Evolutionary conservation across 2,797 vertebrate genomes (phyloP).

Genomic region (Poecilia wingei): DNA sequence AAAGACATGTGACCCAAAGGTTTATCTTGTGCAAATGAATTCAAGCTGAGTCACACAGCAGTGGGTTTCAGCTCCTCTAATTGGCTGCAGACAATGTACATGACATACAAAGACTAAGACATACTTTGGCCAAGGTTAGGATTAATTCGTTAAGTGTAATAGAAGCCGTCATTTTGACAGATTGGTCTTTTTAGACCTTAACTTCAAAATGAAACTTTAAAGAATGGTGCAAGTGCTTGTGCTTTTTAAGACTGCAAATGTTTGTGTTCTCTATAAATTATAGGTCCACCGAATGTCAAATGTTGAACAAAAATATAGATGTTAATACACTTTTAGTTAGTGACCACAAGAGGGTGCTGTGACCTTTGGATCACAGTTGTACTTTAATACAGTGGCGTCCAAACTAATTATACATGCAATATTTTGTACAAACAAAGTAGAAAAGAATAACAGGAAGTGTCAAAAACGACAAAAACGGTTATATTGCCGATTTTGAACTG

Average conservation of each 20-base stretch:
- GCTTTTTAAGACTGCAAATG: background rate
- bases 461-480: background rate
- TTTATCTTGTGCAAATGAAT: conserved; percentile 12
- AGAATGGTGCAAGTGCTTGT: too few species aligned
- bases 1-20: background rate
- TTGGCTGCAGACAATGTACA: background rate
- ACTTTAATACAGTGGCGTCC: background rate
- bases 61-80: background rate
- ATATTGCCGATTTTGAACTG: background rate
- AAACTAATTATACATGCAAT: background rate
- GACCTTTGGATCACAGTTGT: background rate
- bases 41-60: background rate
- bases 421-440: background rate
- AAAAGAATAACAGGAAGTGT: background rate
- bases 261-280: background rate
- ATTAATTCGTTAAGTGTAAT: background rate
- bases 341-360: background rate
- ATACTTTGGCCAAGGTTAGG: background rate
- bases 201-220: background rate
- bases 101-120: background rate
- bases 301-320: too few species aligned
- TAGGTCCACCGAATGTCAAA: too few species aligned
- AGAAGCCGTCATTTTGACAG: background rate
- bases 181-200: background rate
- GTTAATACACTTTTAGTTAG: background rate